Conservation (phyloP, 2,888 invertebrate genomes). For the Parasteatoda lunata region DNA sequence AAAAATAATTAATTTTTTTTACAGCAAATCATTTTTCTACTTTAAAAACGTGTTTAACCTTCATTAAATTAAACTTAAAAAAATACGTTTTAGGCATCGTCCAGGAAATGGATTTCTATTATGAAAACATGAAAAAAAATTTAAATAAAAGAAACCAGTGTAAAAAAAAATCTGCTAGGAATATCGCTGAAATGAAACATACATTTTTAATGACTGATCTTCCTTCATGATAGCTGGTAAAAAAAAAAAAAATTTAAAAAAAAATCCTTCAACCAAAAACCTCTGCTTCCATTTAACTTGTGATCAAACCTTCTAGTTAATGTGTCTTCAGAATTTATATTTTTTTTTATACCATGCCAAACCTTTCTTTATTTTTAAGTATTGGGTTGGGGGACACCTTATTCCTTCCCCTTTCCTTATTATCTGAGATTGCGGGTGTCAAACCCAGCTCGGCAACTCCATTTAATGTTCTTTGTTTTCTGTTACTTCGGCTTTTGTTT, state of each 20-base stretch:
- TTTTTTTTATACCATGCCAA: conserved; percentile 14
- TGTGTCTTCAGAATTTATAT: conserved; percentile 21
- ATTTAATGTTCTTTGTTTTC: conserved; percentile 65
- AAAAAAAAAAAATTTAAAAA: conserved; percentile 8
- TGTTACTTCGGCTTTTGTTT: conserved; percentile 51
- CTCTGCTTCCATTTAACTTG: conserved; percentile 57
- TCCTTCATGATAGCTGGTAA: neutral
- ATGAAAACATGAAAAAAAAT: conserved; percentile 9
- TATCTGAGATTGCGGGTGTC: conserved; percentile 66
- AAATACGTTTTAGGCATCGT: conserved; percentile 25
- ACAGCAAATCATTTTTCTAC: too few species aligned
- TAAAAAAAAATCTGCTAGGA: neutral
- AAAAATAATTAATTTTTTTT: too few species aligned
- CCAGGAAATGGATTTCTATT: conserved; percentile 56
- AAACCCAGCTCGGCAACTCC: conserved; percentile 57
- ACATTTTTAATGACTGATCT: conserved; percentile 59
- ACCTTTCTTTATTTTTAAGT: conserved; percentile 30
- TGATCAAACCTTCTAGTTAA: conserved; percentile 61
- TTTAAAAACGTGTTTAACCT: too few species aligned
- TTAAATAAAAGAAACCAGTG: neutral
- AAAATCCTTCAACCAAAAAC: conserved; percentile 35
- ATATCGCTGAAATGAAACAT: conserved; percentile 15
- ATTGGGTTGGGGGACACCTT: conserved; percentile 18
- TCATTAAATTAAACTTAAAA: conserved; percentile 7
- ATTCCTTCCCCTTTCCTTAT: conserved; percentile 39